These are phyloP conservation scores for Onthophagus taurus DNA, from an alignment of 1,140 invertebrate species.

Conservation along the genomic window DNA sequence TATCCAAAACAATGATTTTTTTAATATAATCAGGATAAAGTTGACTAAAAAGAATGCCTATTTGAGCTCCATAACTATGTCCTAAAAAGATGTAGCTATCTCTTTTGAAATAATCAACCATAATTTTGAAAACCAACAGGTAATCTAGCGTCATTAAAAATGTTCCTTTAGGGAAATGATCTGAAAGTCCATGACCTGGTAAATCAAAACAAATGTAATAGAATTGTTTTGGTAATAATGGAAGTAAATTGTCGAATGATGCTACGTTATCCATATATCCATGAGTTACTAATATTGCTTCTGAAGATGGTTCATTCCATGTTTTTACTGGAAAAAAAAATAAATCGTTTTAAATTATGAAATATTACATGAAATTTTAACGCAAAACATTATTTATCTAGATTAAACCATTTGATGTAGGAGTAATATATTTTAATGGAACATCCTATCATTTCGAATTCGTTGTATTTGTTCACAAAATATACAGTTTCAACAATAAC, in stretches of 20 bases:
- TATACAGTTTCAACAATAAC: too few species aligned
- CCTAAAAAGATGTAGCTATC: conserved; percentile 42
- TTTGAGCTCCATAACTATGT: conserved; percentile 49
- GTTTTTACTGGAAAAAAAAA: conserved; percentile 44
- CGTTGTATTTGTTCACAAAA: too few species aligned
- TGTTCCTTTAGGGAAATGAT: conserved; percentile 51
- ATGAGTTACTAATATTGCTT: conserved; percentile 51
- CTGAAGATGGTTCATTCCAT: conserved; percentile 46
- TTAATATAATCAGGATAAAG: conserved; percentile 43
- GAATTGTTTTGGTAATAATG: conserved; percentile 44
- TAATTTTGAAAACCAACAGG: not conserved
- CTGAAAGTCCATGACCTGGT: conserved; percentile 60
- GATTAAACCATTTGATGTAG: too few species aligned
- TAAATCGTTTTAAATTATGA: too few species aligned
- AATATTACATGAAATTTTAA: too few species aligned
- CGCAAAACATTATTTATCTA: too few species aligned
- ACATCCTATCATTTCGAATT: too few species aligned
- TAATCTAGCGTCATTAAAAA: too few species aligned
- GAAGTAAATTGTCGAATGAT: conserved; percentile 53
- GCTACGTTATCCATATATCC: conserved; percentile 55
- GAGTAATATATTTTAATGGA: too few species aligned
- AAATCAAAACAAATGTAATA: conserved; percentile 58
- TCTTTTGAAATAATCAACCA: conserved; percentile 28
- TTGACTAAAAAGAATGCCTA: conserved; percentile 38
- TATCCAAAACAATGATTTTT: conserved; percentile 46